Base-by-base conservation (phyloP, 92 coral and sea anemone genomes). In the Epizoanthus scotinus region DNA sequence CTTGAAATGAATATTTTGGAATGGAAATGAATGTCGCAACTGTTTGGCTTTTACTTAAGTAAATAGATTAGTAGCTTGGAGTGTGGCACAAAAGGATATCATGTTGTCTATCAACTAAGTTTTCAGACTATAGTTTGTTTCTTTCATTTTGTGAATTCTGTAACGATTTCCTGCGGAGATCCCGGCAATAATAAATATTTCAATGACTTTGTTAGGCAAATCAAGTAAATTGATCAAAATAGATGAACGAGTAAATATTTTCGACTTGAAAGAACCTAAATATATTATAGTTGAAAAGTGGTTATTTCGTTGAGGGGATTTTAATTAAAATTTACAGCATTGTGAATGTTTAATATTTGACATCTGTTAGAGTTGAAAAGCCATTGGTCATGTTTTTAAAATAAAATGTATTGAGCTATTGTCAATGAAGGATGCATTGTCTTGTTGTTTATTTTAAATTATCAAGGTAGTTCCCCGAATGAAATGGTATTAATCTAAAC, bases 61-160 rank as follows among this genome's bases (percentile, higher is more conserved):
- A 63, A 63, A 29, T 63, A 29, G 69, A 63, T 63, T 63, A 63
- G 44, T 20, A 63, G 69, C 69, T 63, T 63, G 69, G 18, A 38
- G 69, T 63, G 31, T 19, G 44, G 0, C 36, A 29, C 69, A 63
- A 29, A 27, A 15, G 69, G 36, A 63, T 29, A 63, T 63, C 28
- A 27, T 63, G 68, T 63, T 63, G 25, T 28, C 3, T 42, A 8
- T 24, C 17, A 63, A 63, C 2, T 25, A 20, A 27, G 15, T 26
- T 26, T 24, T 14, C 34, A 18, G 34, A 24, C 13, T 63, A 38
- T 19, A 34, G 19, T 12, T 63, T 63, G 40, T 42, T 12, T 63
- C 28, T n/a, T 63, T 63, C 44, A 28, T 42, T 27, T 63, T 28
- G 21, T 63, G 21, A 12, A 29, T 42, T 9, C 50, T 42, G 0